These are phyloP conservation scores for Gymnothorax reevesii DNA, from an alignment of 2,797 vertebrate genomes.

Conservation along the genomic window DNA sequence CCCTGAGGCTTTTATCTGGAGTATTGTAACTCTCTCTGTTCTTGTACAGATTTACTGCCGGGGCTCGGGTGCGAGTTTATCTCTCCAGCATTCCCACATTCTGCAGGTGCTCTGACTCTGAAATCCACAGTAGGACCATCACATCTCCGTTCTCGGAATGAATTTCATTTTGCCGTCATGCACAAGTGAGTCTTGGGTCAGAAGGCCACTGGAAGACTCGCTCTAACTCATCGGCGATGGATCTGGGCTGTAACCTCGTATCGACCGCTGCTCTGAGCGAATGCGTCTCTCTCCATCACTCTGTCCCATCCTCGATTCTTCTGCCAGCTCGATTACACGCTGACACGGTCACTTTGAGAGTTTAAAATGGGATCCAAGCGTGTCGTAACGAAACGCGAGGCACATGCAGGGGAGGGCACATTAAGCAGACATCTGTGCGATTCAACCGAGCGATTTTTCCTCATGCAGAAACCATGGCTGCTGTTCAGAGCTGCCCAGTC, in stretches of 20 bases:
- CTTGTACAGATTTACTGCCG: background rate
- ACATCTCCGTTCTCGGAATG: background rate
- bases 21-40: background rate
- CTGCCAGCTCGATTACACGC: background rate
- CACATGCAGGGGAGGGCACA: background rate
- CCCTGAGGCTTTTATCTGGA: background rate
- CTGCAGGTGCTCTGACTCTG: background rate
- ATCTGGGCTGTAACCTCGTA: background rate
- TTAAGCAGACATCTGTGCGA: slow-evolving; percentile 11
- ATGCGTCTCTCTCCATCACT: background rate
- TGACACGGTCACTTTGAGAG: background rate
- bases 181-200: background rate
- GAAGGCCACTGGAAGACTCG: background rate
- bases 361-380: background rate
- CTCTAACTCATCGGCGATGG: background rate
- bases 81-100: background rate
- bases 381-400: background rate
- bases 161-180: background rate
- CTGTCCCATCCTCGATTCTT: background rate
- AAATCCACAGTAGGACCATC: background rate
- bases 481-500: background rate
- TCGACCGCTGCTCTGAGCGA: background rate
- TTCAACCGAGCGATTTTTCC: background rate
- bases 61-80: background rate
- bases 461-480: background rate